Percentiles rank a stretch among this genome's conserved stretches.
These are phyloP conservation scores for Meda fulgida DNA, from an alignment of 2,797 vertebrate genomes.

Conservation along the genomic window DNA sequence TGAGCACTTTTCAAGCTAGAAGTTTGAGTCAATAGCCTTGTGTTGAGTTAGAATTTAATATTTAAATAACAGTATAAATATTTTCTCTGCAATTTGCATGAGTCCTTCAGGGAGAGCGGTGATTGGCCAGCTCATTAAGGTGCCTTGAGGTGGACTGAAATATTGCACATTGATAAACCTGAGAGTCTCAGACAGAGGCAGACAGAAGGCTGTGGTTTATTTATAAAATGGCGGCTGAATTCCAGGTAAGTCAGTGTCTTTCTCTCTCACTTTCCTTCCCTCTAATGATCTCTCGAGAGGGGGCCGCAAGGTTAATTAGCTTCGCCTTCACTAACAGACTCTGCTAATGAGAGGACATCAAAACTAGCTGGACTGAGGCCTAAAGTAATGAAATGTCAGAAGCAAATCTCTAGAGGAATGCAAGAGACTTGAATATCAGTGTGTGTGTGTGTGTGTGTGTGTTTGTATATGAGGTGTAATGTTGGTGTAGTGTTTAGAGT, in stretches of 20 bases:
- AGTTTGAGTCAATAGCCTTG: neutral
- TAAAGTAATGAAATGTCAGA: slow-evolving; percentile 63
- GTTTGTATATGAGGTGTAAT: slow-evolving; percentile 29
- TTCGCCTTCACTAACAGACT: slow-evolving; percentile 51
- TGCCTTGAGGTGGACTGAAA: neutral
- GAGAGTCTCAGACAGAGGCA: slow-evolving; percentile 47
- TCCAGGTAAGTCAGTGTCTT: slow-evolving; percentile 67
- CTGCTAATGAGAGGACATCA: slow-evolving; percentile 66
- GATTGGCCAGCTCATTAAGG: neutral
- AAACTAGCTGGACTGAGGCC: slow-evolving; percentile 55
- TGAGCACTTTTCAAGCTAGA: neutral
- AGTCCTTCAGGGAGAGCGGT: neutral
- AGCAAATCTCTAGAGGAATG: slow-evolving; percentile 51
- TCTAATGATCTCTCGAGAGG: slow-evolving; percentile 61
- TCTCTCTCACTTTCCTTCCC: slow-evolving; percentile 33
- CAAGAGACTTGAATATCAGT: slow-evolving; percentile 37
- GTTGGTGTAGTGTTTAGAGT: slow-evolving; percentile 6
- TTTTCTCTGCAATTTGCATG: neutral
- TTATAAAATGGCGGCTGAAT: slow-evolving; percentile 69
- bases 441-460: slow-evolving; percentile 46
- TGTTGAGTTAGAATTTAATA: neutral
- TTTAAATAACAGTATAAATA: neutral
- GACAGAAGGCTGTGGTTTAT: slow-evolving; percentile 53
- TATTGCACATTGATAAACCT: neutral
- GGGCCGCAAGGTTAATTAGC: slow-evolving; percentile 60